Base-by-base conservation (phyloP, 1,140 invertebrate species). In the Hirudo medicinalis region DNA sequence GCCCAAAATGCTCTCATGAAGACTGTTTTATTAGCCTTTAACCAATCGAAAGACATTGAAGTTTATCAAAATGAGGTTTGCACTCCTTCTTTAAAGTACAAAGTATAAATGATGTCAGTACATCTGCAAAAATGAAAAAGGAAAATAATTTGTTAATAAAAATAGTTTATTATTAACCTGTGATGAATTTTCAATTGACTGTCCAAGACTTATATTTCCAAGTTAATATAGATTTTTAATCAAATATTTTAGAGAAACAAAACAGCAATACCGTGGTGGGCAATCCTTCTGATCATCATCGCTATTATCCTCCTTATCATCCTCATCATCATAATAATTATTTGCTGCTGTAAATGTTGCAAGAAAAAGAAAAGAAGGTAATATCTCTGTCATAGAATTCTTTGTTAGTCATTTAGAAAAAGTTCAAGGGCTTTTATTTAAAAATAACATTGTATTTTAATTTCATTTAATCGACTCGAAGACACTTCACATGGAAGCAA, bases 191-290 rank as follows among this genome's bases (percentile, higher is more conserved):
- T 9, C 43, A 5, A 49, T 49, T 0, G 9, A 8, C 32, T 36
- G 3, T 49, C 43, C 43, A 49, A 49, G 43, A 49, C 11, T 17
- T 49, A 49, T 17, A 49, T 49, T 49, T 17, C 9, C 1, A 49
- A 49, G 4, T 2, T 25, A 11, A 63, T 25, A 19, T 20, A 0
- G 13, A 63, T 13, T 4, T 60, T 22, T 20, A 63, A 25, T 25
- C 57, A 63, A 25, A 22, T 25, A 63, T 32, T 25, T 25, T 63
- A 63, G 57, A 32, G 29, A 13, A 32, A 32, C 8, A 29, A 17
- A 9, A 70, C 69, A 13, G 49, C 69, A 54, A 70, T 70, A 53
- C 69, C 69, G 8, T 70, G 69, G 69, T 70, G 69, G 69, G 69
- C 69, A 70, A 70, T 70, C 0, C 43, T 70, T 19, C 69, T 70